Evolutionary conservation across 2,888 invertebrate species (phyloP).

Genomic region (Phengaris alcon): DNA sequence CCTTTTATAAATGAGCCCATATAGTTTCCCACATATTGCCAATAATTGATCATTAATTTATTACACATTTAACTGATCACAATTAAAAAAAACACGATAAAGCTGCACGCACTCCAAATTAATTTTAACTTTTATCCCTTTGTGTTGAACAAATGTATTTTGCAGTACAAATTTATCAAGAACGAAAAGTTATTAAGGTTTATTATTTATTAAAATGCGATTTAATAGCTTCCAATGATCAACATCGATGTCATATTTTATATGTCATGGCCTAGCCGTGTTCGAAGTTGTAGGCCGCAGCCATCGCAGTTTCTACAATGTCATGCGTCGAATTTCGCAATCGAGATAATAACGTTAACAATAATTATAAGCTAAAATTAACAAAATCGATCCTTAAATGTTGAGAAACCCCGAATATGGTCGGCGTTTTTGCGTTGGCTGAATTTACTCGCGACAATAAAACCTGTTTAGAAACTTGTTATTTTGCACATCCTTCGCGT

Average conservation of each 20-base stretch:
- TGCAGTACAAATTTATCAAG: neutral
- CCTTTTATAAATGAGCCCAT: constrained; percentile 69
- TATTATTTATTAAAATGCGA: constrained; percentile 21
- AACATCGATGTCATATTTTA: constrained; percentile 65
- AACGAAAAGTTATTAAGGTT: constrained; percentile 8
- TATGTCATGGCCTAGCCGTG: constrained; percentile 73
- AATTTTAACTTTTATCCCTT: neutral
- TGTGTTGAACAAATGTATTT: neutral
- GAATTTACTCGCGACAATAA: constrained; percentile 37
- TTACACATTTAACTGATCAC: constrained; percentile 34
- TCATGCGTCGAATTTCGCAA: constrained; percentile 74
- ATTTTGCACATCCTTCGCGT: constrained; percentile 45
- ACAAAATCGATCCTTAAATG: constrained; percentile 18
- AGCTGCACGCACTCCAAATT: neutral
- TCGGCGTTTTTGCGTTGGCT: constrained; percentile 33
- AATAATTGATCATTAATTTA: constrained; percentile 47
- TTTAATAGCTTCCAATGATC: constrained; percentile 25
- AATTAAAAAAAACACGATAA: neutral
- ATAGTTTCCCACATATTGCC: constrained; percentile 61
- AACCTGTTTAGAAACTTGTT: constrained; percentile 47
- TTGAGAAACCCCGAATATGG: neutral
- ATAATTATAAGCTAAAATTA: constrained; percentile 20
- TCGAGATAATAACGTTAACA: constrained; percentile 52
- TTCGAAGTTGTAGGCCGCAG: constrained; percentile 76
- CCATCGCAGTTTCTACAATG: constrained; percentile 69